Evolutionary conservation across 1,140 invertebrate genomes (phyloP).

Genomic region (Colletes gigas): DNA sequence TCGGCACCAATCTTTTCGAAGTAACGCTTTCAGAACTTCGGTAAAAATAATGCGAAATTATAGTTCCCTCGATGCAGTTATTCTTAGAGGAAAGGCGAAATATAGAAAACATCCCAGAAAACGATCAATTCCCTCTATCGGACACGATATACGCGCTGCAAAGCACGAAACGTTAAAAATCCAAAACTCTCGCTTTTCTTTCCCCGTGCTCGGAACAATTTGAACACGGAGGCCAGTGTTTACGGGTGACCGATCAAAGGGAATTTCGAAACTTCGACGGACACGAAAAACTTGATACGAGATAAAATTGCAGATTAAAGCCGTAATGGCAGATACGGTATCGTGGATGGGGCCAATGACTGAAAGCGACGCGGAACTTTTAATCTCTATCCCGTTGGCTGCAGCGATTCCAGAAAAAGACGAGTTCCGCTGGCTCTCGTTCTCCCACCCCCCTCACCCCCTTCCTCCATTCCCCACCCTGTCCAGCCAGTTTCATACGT

Average conservation of each 20-base stretch:
- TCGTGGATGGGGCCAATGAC: constrained; percentile 16
- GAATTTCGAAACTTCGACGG: not conserved
- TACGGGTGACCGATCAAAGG: not conserved
- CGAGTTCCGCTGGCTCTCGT: constrained; percentile 10
- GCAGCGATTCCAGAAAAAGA: constrained; percentile 25
- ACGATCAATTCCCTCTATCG: too few relatives aligned
- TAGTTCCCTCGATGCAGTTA: too few relatives aligned
- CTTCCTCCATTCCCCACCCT: too few relatives aligned
- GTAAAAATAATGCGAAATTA: too few relatives aligned
- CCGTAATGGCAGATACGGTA: constrained; percentile 5
- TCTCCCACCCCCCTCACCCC: not conserved
- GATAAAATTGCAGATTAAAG: constrained; percentile 15
- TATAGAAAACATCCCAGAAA: too few relatives aligned
- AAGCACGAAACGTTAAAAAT: not conserved
- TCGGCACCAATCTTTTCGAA: too few relatives aligned
- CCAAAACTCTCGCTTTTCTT: not conserved
- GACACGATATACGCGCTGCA: too few relatives aligned
- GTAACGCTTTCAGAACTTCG: too few relatives aligned
- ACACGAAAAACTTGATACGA: not conserved
- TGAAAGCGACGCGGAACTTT: constrained; percentile 28
- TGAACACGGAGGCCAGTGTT: not conserved
- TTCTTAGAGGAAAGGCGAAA: too few relatives aligned
- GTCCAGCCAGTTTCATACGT: constrained; percentile 4
- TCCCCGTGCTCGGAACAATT: not conserved
- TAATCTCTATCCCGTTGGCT: constrained; percentile 43